Evolutionary conservation across 2,797 vertebrate genomes (phyloP).

Genomic region (Chelidonichthys spinosus): DNA sequence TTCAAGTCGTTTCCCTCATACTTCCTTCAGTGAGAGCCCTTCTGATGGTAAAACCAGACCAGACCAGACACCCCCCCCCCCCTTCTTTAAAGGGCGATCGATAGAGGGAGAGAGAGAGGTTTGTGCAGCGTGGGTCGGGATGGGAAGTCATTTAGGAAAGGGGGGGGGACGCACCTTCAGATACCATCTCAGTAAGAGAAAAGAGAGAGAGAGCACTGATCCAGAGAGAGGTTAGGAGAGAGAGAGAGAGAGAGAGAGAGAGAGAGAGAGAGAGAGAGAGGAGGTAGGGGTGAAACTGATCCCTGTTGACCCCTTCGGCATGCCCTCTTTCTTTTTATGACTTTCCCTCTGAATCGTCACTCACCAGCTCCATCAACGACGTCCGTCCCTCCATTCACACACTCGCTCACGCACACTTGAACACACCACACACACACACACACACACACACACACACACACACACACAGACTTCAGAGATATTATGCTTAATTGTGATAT

Average conservation of each 20-base stretch:
- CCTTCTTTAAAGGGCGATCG: constrained; percentile 49
- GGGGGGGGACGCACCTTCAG: constrained; percentile 38
- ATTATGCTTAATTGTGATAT: constrained; percentile 30
- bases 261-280: constrained; percentile 47
- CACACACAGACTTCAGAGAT: constrained; percentile 35
- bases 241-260: constrained; percentile 32
- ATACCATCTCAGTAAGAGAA: constrained; percentile 36
- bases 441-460: constrained; percentile 48
- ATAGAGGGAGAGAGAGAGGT: constrained; percentile 37
- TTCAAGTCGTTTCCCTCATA: constrained; percentile 66
- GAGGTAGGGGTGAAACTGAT: constrained; percentile 79
- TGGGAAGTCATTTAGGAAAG: constrained; percentile 33
- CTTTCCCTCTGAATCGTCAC: constrained; percentile 80
- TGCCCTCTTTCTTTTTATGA: constrained; percentile 83
- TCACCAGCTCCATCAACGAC: constrained; percentile 78
- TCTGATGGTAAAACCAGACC: constrained; percentile 65
- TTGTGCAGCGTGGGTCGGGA: constrained; percentile 9
- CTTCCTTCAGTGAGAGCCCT: constrained; percentile 60
- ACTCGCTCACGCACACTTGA: constrained; percentile 41
- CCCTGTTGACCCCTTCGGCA: constrained; percentile 80
- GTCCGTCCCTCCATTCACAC: constrained; percentile 58
- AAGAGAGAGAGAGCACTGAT: constrained; percentile 53
- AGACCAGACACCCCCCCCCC: constrained; percentile 46
- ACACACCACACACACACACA: constrained; percentile 50
- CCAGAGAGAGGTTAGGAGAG: constrained; percentile 59